Conservation (phyloP, 2,888 invertebrate genomes). For the Philereme transversata region DNA sequence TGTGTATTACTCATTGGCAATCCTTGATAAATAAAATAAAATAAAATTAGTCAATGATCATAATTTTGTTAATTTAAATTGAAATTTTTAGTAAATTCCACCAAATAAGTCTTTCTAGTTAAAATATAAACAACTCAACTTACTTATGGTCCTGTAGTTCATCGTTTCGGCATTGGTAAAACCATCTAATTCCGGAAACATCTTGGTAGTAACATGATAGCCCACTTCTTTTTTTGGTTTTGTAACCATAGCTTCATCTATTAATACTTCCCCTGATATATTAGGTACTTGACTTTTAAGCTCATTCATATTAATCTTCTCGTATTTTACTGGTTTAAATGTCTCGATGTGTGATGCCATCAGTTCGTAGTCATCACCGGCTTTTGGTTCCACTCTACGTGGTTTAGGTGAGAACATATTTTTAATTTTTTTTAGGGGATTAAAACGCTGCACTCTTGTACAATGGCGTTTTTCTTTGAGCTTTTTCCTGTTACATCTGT, state of each 20-base stretch:
- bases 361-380: constrained; percentile 45
- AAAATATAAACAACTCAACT: background rate
- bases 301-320: constrained; percentile 45
- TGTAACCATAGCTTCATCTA: background rate
- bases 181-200: background rate
- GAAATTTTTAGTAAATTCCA: background rate
- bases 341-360: constrained; percentile 39
- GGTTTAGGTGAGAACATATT: constrained; percentile 46
- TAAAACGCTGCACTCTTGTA: constrained; percentile 49
- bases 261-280: constrained; percentile 41
- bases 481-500: constrained; percentile 34
- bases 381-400: constrained; percentile 3
- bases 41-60: too few relatives aligned
- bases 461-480: constrained; percentile 37
- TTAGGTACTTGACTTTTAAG: constrained; percentile 55
- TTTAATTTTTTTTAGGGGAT: constrained; percentile 55
- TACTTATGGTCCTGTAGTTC: background rate
- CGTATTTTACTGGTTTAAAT: constrained; percentile 43
- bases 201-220: background rate
- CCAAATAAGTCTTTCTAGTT: background rate
- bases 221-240: background rate
- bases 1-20: too few relatives aligned
- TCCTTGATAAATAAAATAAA: too few relatives aligned
- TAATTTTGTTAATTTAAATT: too few relatives aligned
- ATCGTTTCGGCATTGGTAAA: background rate